Percentiles rank a stretch among this genome's conserved stretches.
These are phyloP conservation scores for Xenus cinereus DNA, from an alignment of 2,113 vertebrate genomes.

Conservation along the genomic window DNA sequence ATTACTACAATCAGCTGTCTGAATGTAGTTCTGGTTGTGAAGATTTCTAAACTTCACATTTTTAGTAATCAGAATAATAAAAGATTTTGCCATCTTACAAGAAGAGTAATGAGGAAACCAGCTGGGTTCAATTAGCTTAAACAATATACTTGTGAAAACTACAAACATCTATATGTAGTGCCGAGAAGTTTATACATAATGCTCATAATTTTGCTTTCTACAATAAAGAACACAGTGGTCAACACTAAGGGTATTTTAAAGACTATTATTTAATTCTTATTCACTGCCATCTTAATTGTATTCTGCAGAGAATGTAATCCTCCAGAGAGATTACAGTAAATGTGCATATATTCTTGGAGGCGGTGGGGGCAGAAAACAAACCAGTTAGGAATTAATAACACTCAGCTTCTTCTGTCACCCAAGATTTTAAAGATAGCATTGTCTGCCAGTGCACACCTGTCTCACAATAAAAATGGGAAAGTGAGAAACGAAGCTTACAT, in stretches of 20 bases:
- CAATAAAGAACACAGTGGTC: not conserved
- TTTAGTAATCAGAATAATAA: not conserved
- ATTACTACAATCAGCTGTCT: not conserved
- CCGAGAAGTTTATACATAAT: not conserved
- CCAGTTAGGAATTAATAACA: not conserved
- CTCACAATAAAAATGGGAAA: not conserved
- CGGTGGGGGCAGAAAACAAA: not conserved
- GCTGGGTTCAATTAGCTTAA: not conserved
- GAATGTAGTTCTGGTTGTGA: not conserved
- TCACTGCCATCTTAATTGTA: not conserved
- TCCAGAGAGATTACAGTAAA: not conserved
- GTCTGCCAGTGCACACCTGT: not conserved
- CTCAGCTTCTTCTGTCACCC: not conserved
- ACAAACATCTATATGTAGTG: not conserved
- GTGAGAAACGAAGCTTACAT: not conserved
- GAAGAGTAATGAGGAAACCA: not conserved
- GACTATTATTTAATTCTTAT: not conserved
- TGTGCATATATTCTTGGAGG: not conserved
- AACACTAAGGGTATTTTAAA: not conserved
- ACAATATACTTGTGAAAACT: not conserved
- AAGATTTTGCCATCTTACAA: not conserved
- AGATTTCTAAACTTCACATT: not conserved
- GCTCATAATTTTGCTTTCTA: not conserved
- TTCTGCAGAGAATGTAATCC: not conserved
- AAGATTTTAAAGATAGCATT: not conserved